phyloP scores from a whole-genome alignment of 2,888 invertebrate genomes.

The Portevinia maculata region DNA sequence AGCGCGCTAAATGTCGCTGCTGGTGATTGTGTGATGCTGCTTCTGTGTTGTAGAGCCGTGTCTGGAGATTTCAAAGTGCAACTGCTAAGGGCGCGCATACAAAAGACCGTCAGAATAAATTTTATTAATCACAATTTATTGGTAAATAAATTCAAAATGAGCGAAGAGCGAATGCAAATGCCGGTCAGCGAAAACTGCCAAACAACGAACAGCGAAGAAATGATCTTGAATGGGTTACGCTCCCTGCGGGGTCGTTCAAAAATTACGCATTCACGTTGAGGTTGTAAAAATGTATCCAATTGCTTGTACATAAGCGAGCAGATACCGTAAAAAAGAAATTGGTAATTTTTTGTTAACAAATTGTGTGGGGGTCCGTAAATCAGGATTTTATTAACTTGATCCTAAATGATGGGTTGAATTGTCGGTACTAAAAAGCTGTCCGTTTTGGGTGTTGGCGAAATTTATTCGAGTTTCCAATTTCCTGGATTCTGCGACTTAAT shows the following conservation, averaged over 20 bases:
- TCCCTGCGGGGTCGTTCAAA: conserved; percentile 62
- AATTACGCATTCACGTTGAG: conserved; percentile 66
- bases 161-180: conserved; percentile 69
- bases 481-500: too few relatives aligned
- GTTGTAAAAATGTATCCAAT: conserved; percentile 65
- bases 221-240: conserved; percentile 43
- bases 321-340: conserved; percentile 2
- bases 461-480: too few relatives aligned
- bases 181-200: too few relatives aligned
- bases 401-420: conserved; percentile 42
- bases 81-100: conserved; percentile 9
- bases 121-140: conserved; percentile 83
- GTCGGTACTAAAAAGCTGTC: background rate
- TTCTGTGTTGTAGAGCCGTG: conserved; percentile 24
- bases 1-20: conserved; percentile 71
- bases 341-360: conserved; percentile 62
- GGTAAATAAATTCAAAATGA: conserved; percentile 80
- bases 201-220: too few relatives aligned
- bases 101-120: conserved; percentile 77
- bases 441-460: conserved; percentile 1
- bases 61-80: background rate
- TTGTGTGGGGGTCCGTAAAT: conserved; percentile 69
- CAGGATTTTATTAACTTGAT: conserved; percentile 66
- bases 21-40: conserved; percentile 54
- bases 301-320: too few relatives aligned